Percentiles rank a stretch among this genome's conserved stretches.
phyloP scores from a whole-genome alignment of 2,888 invertebrate genomes.

The Rhingia campestris region DNA sequence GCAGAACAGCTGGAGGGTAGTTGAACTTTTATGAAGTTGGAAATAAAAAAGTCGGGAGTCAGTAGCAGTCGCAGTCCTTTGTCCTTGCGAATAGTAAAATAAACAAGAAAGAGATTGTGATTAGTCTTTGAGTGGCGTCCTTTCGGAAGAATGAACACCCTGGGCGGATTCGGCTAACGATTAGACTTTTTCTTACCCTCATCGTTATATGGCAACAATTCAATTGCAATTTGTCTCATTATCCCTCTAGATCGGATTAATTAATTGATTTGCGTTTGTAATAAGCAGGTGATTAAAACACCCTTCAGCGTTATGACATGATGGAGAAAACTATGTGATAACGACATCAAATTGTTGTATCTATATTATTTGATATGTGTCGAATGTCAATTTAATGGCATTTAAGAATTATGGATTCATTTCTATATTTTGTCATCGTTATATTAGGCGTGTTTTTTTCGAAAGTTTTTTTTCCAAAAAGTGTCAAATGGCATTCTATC shows the following conservation, averaged over 20 bases:
- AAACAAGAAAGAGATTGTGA: neutral
- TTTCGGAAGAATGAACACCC: neutral
- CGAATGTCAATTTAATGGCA: too few species aligned
- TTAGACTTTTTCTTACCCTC: constrained; percentile 11
- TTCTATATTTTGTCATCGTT: too few species aligned
- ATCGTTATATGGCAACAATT: neutral
- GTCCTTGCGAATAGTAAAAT: neutral
- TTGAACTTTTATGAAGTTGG: constrained; percentile 6
- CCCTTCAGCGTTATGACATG: neutral
- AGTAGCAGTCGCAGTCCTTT: neutral
- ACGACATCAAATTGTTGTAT: too few species aligned
- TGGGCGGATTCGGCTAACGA: constrained; percentile 9
- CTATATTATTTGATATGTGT: too few species aligned
- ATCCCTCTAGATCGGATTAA: neutral
- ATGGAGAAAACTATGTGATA: neutral
- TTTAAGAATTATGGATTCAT: too few species aligned
- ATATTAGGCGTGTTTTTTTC: too few species aligned
- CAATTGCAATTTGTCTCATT: neutral
- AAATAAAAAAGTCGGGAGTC: neutral
- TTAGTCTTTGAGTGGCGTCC: too few species aligned
- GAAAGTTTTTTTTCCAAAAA: too few species aligned
- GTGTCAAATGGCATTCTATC: too few species aligned
- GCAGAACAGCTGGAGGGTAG: constrained; percentile 2
- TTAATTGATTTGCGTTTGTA: constrained; percentile 17
- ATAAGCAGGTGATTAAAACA: constrained; percentile 24